These are phyloP conservation scores for Ophioderma brevispina DNA, from an alignment of 35 echinoderm and acorn worm genomes.

Conservation along the genomic window DNA sequence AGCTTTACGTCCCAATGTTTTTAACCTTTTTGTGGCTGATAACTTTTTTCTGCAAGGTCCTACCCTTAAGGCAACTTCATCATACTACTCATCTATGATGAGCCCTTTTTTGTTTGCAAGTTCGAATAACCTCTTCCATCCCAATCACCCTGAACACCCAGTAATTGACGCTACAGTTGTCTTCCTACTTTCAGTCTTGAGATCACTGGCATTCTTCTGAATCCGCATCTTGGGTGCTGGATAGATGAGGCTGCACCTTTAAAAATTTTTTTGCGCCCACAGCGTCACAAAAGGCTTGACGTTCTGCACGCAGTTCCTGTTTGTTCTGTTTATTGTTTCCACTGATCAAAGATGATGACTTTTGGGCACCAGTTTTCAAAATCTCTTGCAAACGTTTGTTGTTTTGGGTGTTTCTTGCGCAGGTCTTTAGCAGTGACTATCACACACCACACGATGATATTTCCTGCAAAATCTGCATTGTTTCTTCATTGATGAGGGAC, in stretches of 20 bases:
- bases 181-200: neutral
- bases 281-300: neutral
- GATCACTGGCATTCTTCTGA: conserved; percentile 14
- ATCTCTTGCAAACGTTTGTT: neutral
- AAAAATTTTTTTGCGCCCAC: neutral
- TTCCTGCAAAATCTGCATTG: conserved; percentile 31
- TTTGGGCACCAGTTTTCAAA: neutral
- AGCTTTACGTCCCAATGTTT: neutral
- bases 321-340: neutral
- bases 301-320: too few relatives aligned
- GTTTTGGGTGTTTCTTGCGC: neutral
- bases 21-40: neutral
- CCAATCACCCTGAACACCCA: neutral
- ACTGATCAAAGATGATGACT: conserved; percentile 23
- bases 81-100: conserved; percentile 22
- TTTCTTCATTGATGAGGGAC: conserved; percentile 14
- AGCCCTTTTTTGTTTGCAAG: neutral
- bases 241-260: neutral
- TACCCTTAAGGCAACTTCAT: neutral
- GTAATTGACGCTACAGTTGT: neutral
- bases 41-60: neutral
- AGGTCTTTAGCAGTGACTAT: conserved; percentile 15
- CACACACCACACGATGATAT: conserved; percentile 15
- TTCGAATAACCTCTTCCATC: conserved; percentile 2
- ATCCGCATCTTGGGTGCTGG: neutral